Percentiles rank a stretch among this genome's conserved stretches.
Conservation (phyloP, 2,797 vertebrate species). For the Lates japonicus region DNA sequence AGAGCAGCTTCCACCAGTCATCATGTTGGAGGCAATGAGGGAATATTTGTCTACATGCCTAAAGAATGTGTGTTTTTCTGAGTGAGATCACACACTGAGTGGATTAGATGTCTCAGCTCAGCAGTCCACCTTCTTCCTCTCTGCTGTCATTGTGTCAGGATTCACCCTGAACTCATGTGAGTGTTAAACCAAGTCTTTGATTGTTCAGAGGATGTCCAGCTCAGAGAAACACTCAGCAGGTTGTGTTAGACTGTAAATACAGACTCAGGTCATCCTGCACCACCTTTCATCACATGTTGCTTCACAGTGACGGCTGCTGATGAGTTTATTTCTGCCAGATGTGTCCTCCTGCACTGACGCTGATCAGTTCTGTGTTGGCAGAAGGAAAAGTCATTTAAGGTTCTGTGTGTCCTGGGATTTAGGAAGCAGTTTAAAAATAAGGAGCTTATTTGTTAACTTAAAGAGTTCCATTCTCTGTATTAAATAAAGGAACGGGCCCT, state of each 20-base stretch:
- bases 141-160: neutral
- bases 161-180: conserved; percentile 30
- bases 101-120: conserved; percentile 8
- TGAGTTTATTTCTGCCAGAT: conserved; percentile 4
- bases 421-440: conserved; percentile 64
- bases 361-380: neutral
- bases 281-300: neutral
- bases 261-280: neutral
- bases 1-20: neutral
- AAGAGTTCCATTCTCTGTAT: conserved; percentile 27
- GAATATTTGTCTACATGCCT: neutral
- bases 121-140: neutral
- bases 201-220: neutral
- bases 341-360: neutral
- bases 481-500: conserved; percentile 22
- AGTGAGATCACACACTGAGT: conserved; percentile 13
- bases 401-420: conserved; percentile 21
- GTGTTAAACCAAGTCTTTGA: conserved; percentile 1
- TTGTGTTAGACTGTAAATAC: conserved; percentile 3
- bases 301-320: neutral
- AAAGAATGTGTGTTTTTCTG: neutral
- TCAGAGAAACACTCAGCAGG: neutral
- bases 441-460: conserved; percentile 54
- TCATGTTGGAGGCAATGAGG: too few species aligned
- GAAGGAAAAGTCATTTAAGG: neutral